phyloP scores from a whole-genome alignment of 1,140 invertebrate genomes.

The Andrena cerasifolii region DNA sequence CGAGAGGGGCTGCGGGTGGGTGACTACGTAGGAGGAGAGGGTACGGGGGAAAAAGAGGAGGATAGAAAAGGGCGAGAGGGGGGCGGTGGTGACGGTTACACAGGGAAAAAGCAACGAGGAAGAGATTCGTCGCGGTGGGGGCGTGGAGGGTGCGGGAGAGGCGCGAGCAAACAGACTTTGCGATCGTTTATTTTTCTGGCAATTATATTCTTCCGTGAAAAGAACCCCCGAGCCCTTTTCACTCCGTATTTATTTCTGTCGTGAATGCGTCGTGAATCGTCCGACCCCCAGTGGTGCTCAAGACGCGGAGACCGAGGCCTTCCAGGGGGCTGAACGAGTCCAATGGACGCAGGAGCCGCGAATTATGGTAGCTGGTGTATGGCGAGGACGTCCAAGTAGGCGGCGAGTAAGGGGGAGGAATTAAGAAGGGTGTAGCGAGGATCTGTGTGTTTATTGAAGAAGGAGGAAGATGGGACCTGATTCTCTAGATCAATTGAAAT shows the following conservation, averaged over 20 bases:
- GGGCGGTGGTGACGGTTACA: conserved; percentile 4
- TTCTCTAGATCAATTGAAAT: no score
- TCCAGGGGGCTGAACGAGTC: background rate
- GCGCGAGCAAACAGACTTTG: conserved; percentile 76
- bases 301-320: background rate
- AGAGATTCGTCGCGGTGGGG: conserved; percentile 22
- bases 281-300: conserved; percentile 66
- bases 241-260: conserved; percentile 75
- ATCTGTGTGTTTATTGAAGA: no score
- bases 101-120: conserved; percentile 31
- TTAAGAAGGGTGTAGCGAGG: no score
- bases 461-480: no score
- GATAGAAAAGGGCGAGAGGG: background rate
- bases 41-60: conserved; percentile 1
- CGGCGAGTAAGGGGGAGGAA: no score
- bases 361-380: no score
- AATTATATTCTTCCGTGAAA: conserved; percentile 80
- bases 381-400: no score
- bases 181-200: conserved; percentile 81
- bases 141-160: conserved; percentile 11
- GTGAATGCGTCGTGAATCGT: conserved; percentile 72
- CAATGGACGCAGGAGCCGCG: background rate
- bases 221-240: conserved; percentile 71
- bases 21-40: conserved; percentile 36
- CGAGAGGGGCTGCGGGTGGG: conserved; percentile 21